phyloP scores from a whole-genome alignment of 92 coral and sea anemone genomes.

The Bergia sp. region DNA sequence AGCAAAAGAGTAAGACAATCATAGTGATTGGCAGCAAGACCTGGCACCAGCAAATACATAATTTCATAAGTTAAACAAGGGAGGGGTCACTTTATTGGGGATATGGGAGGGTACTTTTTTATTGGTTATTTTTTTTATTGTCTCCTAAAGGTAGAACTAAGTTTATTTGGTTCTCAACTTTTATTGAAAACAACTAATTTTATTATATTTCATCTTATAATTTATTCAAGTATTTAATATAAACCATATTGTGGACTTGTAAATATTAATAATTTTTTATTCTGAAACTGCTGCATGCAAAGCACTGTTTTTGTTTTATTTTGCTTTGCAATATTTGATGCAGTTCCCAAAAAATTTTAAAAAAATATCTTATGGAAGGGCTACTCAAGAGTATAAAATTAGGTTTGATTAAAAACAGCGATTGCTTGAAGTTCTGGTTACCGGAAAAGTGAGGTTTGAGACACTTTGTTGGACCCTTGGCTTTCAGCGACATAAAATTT shows the following conservation, averaged over 20 bases:
- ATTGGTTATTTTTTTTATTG: slow-evolving; percentile 7
- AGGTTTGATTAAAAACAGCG: not conserved
- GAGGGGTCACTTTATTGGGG: not conserved
- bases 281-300: not conserved
- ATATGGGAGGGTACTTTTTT: not conserved
- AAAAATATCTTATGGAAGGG: not conserved
- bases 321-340: slow-evolving; percentile 8
- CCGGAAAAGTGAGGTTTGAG: not conserved
- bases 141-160: not conserved
- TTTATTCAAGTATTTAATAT: not conserved
- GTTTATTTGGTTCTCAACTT: slow-evolving; percentile 7
- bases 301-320: not conserved
- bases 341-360: not conserved
- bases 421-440: not conserved
- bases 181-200: slow-evolving; percentile 12
- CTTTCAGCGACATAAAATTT: no score
- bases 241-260: not conserved
- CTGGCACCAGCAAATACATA: not conserved
- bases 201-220: not conserved
- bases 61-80: not conserved
- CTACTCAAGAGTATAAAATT: not conserved
- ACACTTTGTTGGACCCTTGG: not conserved
- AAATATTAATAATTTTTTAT: not conserved
- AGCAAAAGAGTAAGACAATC: no score
- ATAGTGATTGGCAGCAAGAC: no score